phyloP scores from a whole-genome alignment of 1,140 invertebrate species.

The Pachypeltis micranthus region DNA sequence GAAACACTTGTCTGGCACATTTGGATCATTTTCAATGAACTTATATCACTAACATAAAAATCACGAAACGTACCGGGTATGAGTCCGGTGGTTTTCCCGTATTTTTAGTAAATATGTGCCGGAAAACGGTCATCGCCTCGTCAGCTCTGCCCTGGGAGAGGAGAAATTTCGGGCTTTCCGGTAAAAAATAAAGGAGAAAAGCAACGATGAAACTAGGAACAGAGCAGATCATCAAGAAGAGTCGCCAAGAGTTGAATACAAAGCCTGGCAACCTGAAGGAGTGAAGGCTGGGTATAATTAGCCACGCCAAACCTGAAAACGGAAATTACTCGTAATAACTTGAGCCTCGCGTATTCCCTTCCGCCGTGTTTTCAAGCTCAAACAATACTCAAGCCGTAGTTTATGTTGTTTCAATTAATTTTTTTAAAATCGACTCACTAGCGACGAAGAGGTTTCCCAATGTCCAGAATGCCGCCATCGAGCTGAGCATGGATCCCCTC shows the following conservation, averaged over 20 bases:
- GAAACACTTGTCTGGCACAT: too few relatives aligned
- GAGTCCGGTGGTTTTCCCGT: slow-evolving; percentile 56
- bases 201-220: slow-evolving; percentile 75
- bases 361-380: too few relatives aligned
- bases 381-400: too few relatives aligned
- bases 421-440: slow-evolving; percentile 35
- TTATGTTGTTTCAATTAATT: slow-evolving; percentile 6
- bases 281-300: slow-evolving; percentile 57
- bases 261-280: slow-evolving; percentile 36
- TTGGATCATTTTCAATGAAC: neutral
- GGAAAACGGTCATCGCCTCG: slow-evolving; percentile 65
- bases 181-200: slow-evolving; percentile 65
- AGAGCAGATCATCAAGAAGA: slow-evolving; percentile 77
- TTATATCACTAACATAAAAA: slow-evolving; percentile 15
- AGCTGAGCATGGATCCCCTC: slow-evolving; percentile 79
- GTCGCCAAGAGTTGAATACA: slow-evolving; percentile 80
- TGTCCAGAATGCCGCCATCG: slow-evolving; percentile 89
- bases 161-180: slow-evolving; percentile 84
- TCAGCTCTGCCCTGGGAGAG: slow-evolving; percentile 61
- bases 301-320: slow-evolving; percentile 62
- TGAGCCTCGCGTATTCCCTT: too few relatives aligned
- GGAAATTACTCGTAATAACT: neutral
- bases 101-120: slow-evolving; percentile 64
- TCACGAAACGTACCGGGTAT: slow-evolving; percentile 41
- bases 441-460: slow-evolving; percentile 78